Percentiles rank a stretch among this genome's conserved stretches.
Conservation (phyloP, 2,113 vertebrate genomes). For the Mellivora capensis region DNA sequence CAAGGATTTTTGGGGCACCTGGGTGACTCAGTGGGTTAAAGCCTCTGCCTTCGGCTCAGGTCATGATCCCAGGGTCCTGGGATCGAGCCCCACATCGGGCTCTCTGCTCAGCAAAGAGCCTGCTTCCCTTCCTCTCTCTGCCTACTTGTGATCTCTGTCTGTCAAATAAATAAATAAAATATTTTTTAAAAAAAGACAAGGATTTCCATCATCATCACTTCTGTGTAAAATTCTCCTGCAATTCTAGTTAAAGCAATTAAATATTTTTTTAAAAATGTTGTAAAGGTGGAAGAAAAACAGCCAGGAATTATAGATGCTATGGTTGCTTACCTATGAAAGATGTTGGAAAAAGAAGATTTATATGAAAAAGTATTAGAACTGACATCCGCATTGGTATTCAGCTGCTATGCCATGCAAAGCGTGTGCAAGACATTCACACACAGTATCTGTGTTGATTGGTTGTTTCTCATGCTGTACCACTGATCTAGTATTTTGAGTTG, state of each 20-base stretch:
- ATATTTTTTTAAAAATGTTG: no score
- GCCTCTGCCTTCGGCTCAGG: no score
- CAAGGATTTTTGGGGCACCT: no score
- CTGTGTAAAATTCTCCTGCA: background rate
- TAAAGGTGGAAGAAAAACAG: background rate
- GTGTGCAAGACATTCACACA: background rate
- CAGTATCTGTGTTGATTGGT: background rate
- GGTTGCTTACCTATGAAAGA: constrained; percentile 28
- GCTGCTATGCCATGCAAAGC: background rate
- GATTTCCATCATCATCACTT: background rate
- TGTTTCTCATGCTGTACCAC: background rate
- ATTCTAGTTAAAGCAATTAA: background rate
- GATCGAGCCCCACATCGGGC: no score
- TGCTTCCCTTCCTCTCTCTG: no score
- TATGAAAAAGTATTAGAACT: constrained; percentile 24
- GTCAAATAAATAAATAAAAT: no score
- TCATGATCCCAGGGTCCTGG: no score
- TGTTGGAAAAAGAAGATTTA: background rate
- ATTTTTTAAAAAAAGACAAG: no score
- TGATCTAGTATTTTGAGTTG: background rate
- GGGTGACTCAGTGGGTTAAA: no score
- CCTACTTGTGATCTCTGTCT: no score
- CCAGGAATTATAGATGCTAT: background rate
- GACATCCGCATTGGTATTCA: background rate
- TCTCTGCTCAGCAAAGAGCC: no score